phyloP scores from a whole-genome alignment of 2,113 vertebrate genomes.

The Hoplias malabaricus region DNA sequence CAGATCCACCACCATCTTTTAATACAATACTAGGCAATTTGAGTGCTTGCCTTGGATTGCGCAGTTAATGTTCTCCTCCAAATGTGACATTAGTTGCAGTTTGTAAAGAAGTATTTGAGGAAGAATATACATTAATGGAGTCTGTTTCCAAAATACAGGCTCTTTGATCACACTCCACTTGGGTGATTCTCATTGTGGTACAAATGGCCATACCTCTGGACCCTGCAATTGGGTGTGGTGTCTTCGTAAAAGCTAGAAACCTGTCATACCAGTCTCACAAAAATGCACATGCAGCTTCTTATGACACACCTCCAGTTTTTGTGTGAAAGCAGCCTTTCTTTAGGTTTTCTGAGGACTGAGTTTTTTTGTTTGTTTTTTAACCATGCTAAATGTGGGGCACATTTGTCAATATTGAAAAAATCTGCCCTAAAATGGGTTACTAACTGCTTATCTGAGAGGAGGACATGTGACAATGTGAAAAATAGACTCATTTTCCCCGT shows the following conservation, averaged over 20 bases:
- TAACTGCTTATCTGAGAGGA: conserved; percentile 47
- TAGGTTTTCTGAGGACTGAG: not conserved
- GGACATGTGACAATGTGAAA: conserved; percentile 51
- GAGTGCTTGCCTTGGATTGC: no score
- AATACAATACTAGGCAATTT: no score
- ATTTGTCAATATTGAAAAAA: not conserved
- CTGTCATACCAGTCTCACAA: conserved; percentile 14
- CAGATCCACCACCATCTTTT: no score
- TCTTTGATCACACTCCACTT: not conserved
- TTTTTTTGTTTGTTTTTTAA: not conserved
- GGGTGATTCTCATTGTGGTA: not conserved
- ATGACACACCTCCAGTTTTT: conserved; percentile 8
- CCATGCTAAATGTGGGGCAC: not conserved
- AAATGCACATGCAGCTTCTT: not conserved
- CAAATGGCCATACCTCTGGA: not conserved
- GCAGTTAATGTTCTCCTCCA: no score
- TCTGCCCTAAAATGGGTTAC: conserved; percentile 55
- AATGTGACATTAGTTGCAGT: no score
- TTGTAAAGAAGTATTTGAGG: no score
- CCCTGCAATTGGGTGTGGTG: conserved; percentile 29
- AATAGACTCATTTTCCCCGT: conserved; percentile 39
- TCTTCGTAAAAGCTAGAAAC: conserved; percentile 3
- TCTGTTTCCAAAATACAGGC: no score
- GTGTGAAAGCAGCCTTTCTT: not conserved
- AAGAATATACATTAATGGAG: no score